Evolutionary conservation across 2,113 vertebrate species (phyloP), one percentile per base, ranked within the genome.

Genomic region (Nymphicus hollandicus): DNA sequence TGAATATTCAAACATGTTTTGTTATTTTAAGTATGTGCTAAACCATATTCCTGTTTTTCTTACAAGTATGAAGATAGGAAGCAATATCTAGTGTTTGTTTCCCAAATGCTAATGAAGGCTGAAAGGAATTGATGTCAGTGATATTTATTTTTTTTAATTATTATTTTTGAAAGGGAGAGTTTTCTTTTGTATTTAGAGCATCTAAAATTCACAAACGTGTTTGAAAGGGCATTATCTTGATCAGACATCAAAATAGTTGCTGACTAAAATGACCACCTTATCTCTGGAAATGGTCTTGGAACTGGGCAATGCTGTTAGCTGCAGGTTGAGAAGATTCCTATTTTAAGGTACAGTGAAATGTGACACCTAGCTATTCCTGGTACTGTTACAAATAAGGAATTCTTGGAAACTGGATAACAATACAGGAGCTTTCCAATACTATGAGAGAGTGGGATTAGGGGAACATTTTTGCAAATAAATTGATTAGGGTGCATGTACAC

Each of bases 1-100:
- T 93, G 88, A 96, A 88, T 89, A 92, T 93, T 94, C 82, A 25
- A 88, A 64, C 76, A 28, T 5, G 2, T 65, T 95, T 78, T 94
- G 72, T 91, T 86, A 93, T 94, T 92, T 95, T 61, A 81, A 84
- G 84, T 76, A 60, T 39, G 31, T 79, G 91, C 55, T 89, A 91
- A 95, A 29, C 72, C 0, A 0, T 55, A 79, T 84, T 84, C 86
- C 50, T 78, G 8, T 43, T 93, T 96, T 93, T 87, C 70, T 85
- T 89, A 37, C 63, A 66, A 91, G 37, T 47, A 68, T 29, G 64
- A 95, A 85, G 90, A 69, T 44, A 61, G 72, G 33, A 60, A 69
- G 55, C 88, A 89, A 56, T 61, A 43, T 79, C 41, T 86, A 20
- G n/a, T 78, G 53, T 89, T 95, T 93, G 29, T 79, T 89, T 82